Evolutionary conservation across 1,140 invertebrate genomes (phyloP).

Genomic region (Orchestia grillus): DNA sequence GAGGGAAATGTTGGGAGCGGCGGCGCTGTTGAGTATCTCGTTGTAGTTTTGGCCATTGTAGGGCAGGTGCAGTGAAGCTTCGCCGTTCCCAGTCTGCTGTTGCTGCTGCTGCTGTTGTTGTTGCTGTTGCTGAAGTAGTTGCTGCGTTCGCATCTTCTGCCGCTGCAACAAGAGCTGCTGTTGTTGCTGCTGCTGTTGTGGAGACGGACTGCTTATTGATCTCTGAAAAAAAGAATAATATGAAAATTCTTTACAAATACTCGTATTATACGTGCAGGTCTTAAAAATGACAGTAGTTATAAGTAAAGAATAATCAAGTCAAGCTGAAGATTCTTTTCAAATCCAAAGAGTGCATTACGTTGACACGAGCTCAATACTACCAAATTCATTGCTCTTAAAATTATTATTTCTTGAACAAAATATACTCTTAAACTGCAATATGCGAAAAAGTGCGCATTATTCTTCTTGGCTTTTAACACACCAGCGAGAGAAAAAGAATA

Average conservation of each 20-base stretch:
- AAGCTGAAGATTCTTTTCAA: neutral
- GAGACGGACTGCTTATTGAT: slow-evolving; percentile 20
- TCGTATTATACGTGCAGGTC: too few species aligned
- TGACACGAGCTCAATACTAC: too few species aligned
- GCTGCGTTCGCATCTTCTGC: neutral
- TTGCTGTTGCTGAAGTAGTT: neutral
- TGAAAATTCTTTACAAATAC: too few species aligned
- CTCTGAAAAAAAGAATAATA: neutral
- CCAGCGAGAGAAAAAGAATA: too few species aligned
- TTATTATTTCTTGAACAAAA: too few species aligned
- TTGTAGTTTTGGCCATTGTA: slow-evolving; percentile 65
- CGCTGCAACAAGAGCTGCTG: slow-evolving; percentile 11
- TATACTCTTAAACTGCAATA: too few species aligned
- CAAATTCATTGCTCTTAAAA: too few species aligned
- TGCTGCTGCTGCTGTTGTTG: slow-evolving; percentile 65
- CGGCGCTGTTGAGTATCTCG: slow-evolving; percentile 64
- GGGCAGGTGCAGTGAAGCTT: slow-evolving; percentile 57
- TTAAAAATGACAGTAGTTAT: too few species aligned
- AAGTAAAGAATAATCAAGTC: neutral
- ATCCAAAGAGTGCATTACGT: too few species aligned
- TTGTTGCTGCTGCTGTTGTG: slow-evolving; percentile 32
- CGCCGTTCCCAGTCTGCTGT: slow-evolving; percentile 61
- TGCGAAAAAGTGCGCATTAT: too few species aligned
- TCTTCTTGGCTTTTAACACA: too few species aligned
- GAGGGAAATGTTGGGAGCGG: slow-evolving; percentile 65